These are phyloP conservation scores for Sturnira hondurensis DNA, from an alignment of 2,113 vertebrate genomes.

Conservation along the genomic window DNA sequence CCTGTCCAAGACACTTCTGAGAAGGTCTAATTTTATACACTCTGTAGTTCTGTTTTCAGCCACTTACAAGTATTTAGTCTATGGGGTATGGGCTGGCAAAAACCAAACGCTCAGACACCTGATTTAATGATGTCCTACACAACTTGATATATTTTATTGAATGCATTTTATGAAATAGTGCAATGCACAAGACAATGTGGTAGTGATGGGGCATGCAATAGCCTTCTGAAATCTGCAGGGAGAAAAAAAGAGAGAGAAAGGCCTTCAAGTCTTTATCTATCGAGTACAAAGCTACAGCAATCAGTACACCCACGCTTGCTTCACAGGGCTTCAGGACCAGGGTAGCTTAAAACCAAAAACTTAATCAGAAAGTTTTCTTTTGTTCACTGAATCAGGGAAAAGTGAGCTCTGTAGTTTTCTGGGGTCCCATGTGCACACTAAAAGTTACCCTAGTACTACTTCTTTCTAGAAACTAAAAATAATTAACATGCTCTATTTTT, in stretches of 20 bases:
- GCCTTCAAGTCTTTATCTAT: not conserved
- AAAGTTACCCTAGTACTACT: not conserved
- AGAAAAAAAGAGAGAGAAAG: not conserved
- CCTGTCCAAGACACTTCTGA: not conserved
- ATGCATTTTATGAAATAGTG: not conserved
- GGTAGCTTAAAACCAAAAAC: not conserved
- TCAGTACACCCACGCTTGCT: not conserved
- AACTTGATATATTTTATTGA: not conserved
- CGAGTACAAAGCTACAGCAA: not conserved
- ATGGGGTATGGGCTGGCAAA: not conserved
- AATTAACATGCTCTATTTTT: not conserved
- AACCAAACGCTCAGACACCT: not conserved
- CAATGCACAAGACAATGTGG: not conserved
- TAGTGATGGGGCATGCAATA: not conserved
- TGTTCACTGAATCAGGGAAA: not conserved
- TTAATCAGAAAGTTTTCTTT: not conserved
- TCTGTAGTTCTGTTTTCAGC: not conserved
- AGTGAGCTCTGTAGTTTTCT: not conserved
- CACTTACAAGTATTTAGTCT: not conserved
- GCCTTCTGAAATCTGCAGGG: not conserved
- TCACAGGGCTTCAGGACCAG: not conserved
- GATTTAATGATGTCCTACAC: not conserved
- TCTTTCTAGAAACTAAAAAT: slow-evolving; percentile 8
- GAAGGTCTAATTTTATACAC: not conserved
- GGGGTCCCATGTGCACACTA: not conserved